phyloP scores from a whole-genome alignment of 1,140 invertebrate genomes.

The Penaeus indicus region DNA sequence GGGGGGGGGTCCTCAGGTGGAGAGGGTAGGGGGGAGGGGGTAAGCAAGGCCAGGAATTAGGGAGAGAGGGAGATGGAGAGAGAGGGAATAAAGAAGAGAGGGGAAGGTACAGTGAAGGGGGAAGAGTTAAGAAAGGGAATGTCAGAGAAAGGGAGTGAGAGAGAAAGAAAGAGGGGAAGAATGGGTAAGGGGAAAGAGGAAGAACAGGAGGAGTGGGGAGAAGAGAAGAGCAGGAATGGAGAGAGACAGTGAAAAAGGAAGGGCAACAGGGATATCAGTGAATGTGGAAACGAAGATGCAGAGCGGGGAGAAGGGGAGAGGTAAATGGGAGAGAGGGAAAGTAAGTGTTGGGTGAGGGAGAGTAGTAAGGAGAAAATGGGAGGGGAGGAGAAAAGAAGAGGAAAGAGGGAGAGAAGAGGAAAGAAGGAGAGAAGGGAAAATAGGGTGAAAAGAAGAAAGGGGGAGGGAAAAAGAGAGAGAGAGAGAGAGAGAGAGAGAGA shows the following conservation, averaged over 20 bases:
- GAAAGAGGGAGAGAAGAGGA: background rate
- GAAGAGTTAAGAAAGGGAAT: conserved; percentile 9
- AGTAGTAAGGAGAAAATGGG: background rate
- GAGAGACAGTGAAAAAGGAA: conserved; percentile 28
- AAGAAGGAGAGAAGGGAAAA: background rate
- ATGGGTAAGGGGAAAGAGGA: no score
- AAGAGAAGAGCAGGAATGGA: background rate
- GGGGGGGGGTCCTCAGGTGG: no score
- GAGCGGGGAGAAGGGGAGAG: background rate
- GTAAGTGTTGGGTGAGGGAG: background rate
- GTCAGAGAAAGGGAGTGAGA: background rate
- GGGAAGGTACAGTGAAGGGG: no score
- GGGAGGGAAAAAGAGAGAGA: background rate
- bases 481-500: background rate
- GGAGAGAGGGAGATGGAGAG: conserved; percentile 22
- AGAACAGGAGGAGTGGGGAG: no score
- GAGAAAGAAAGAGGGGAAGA: background rate
- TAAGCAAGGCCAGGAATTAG: background rate
- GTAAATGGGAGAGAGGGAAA: background rate
- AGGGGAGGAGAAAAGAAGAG: background rate
- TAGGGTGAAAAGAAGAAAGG: no score
- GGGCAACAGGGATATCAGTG: background rate
- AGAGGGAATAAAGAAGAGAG: background rate
- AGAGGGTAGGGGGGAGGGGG: background rate
- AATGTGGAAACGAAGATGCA: no score